A percentile compares a stretch with the other conserved stretches of the same genome.
These are phyloP conservation scores for Gracilinanus agilis DNA, from an alignment of 2,113 vertebrate species.

Conservation along the genomic window DNA sequence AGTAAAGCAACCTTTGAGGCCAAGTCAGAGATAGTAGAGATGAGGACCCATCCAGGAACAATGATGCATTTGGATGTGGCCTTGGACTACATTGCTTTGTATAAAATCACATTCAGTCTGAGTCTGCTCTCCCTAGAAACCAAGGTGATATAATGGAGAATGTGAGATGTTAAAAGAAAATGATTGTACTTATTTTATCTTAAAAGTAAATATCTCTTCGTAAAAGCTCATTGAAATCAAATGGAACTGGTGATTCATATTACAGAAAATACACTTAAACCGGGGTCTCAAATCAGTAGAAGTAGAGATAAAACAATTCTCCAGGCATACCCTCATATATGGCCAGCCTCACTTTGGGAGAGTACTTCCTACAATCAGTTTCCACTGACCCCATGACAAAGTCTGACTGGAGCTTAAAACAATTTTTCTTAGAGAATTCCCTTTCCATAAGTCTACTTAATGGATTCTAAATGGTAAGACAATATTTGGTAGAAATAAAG, in stretches of 20 bases:
- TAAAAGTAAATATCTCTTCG: background rate
- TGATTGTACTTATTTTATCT: background rate
- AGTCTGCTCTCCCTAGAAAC: background rate
- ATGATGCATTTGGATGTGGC: background rate
- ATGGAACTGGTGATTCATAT: background rate
- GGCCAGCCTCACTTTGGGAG: background rate
- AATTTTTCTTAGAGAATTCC: background rate
- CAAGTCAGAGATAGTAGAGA: background rate
- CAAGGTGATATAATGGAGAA: background rate
- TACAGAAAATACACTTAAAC: background rate
- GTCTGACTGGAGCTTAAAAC: background rate
- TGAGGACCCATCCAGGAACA: background rate
- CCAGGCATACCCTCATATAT: background rate
- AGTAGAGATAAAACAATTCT: background rate
- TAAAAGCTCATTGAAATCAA: background rate
- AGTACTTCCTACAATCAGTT: background rate
- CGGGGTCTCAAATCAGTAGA: background rate
- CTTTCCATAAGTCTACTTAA: background rate
- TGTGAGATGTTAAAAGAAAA: background rate
- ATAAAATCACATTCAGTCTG: background rate
- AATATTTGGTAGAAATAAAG: background rate
- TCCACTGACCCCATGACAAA: background rate
- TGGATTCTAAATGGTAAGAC: background rate
- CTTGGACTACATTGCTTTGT: background rate
- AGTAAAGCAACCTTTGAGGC: background rate